These are phyloP conservation scores for Oreochromis tanganicae DNA, from an alignment of 2,113 vertebrate species.

Conservation along the genomic window DNA sequence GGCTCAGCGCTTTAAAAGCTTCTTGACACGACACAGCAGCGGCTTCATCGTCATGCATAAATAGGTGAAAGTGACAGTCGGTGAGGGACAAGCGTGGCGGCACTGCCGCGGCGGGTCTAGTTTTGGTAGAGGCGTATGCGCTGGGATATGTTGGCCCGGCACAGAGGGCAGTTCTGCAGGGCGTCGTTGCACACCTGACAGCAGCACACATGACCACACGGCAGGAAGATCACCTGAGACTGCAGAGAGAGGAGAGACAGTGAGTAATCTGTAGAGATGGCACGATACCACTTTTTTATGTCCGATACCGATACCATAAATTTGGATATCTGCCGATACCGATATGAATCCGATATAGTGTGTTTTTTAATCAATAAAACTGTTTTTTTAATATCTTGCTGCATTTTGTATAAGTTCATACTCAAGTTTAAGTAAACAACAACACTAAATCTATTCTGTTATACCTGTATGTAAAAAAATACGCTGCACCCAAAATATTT, in stretches of 20 bases:
- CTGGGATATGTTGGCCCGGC: slow-evolving; percentile 79
- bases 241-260: slow-evolving; percentile 38
- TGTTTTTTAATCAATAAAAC: too few species aligned
- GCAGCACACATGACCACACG: slow-evolving; percentile 93
- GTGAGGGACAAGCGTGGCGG: not conserved
- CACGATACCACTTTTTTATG: too few species aligned
- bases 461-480: too few species aligned
- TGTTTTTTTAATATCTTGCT: too few species aligned
- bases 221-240: slow-evolving; percentile 88
- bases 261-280: not conserved
- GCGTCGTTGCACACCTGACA: slow-evolving; percentile 81
- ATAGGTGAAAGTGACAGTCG: not conserved
- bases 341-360: too few species aligned
- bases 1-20: slow-evolving; percentile 8
- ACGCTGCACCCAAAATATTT: too few species aligned
- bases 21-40: not conserved
- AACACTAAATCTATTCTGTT: too few species aligned
- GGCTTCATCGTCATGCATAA: slow-evolving; percentile 20
- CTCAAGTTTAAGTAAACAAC: too few species aligned
- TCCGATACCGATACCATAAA: too few species aligned
- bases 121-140: slow-evolving; percentile 81
- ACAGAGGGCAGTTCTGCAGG: slow-evolving; percentile 83
- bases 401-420: too few species aligned
- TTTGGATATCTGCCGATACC: too few species aligned
- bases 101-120: slow-evolving; percentile 5